phyloP scores from a whole-genome alignment of 2,888 invertebrate species.

The Diarsia rubi region DNA sequence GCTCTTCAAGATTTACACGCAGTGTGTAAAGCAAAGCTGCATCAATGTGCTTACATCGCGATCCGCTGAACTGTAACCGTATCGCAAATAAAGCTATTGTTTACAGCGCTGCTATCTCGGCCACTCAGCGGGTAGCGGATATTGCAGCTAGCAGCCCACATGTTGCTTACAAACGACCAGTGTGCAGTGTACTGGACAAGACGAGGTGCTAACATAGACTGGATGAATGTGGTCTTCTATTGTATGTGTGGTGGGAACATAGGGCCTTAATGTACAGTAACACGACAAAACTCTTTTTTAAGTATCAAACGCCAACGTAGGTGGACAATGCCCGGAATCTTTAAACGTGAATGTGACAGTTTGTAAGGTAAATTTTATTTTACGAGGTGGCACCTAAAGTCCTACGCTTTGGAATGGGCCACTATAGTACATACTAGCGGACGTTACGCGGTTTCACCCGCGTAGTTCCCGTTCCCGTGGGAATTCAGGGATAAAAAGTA shows the following conservation, averaged over 20 bases:
- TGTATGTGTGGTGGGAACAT: not conserved
- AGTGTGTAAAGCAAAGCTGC: conserved; percentile 21
- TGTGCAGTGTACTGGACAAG: conserved; percentile 32
- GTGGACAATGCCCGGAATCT: not conserved
- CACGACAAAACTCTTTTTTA: not conserved
- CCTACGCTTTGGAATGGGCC: no score
- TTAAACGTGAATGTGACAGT: not conserved
- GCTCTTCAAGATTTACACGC: no score
- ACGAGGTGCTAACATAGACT: conserved; percentile 23
- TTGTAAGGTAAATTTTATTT: not conserved
- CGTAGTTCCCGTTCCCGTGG: no score
- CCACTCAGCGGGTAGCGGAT: conserved; percentile 32
- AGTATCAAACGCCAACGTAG: not conserved
- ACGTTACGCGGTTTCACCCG: no score
- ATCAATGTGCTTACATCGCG: conserved; percentile 45
- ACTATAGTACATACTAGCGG: no score
- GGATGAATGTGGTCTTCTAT: conserved; percentile 1
- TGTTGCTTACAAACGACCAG: conserved; percentile 57
- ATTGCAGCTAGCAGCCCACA: conserved; percentile 59
- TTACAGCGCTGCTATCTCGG: conserved; percentile 37
- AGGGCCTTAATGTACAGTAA: no score
- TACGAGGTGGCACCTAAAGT: not conserved
- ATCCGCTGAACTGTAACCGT: conserved; percentile 58
- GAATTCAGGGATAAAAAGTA: no score
- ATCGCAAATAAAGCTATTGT: conserved; percentile 62